Evolutionary conservation across 2,113 vertebrate species (phyloP).

Genomic region (Chinchilla lanigera): DNA sequence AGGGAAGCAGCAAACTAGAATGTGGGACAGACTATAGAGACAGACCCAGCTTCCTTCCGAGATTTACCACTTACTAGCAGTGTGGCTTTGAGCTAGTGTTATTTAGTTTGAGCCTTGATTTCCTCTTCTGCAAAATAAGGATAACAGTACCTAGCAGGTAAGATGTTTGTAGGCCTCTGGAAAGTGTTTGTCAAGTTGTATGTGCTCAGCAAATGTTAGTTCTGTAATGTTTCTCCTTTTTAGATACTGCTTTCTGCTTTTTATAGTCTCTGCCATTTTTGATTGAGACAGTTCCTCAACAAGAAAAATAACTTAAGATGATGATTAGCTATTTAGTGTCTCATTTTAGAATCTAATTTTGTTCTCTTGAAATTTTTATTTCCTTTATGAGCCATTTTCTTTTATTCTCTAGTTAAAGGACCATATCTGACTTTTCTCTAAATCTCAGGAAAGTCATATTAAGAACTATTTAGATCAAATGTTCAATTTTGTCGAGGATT

Average conservation of each 20-base stretch:
- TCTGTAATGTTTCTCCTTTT: background rate
- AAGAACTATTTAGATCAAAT: background rate
- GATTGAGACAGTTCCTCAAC: background rate
- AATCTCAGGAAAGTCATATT: background rate
- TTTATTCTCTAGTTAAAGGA: background rate
- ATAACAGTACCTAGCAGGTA: background rate
- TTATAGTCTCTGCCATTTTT: background rate
- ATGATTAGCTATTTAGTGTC: background rate
- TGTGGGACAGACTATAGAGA: background rate
- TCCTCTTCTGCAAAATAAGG: background rate
- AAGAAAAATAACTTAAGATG: background rate
- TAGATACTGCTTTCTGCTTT: background rate
- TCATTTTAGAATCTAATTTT: slow-evolving; percentile 4
- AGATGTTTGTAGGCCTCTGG: background rate
- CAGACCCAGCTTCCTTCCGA: background rate
- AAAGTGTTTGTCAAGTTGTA: background rate
- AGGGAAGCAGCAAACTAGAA: background rate
- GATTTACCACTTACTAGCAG: background rate
- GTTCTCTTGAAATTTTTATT: background rate
- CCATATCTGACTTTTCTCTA: background rate
- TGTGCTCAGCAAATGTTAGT: background rate
- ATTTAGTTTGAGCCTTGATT: background rate
- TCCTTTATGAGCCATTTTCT: background rate
- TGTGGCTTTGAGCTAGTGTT: background rate
- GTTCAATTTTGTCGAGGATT: background rate